Conservation (phyloP, 1,140 invertebrate species). For the Plutomurus gul region DNA sequence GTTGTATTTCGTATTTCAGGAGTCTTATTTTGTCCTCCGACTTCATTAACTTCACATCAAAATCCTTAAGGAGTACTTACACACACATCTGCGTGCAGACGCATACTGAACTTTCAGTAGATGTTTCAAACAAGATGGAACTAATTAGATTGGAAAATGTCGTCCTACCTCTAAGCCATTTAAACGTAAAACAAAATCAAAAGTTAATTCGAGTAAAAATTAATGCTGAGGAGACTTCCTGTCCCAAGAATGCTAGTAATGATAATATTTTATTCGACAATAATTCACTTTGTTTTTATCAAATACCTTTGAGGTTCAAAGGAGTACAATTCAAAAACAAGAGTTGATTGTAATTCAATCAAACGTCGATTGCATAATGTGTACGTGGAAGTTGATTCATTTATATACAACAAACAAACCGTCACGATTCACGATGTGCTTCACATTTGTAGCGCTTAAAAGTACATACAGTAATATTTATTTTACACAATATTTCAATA, state of each 20-base stretch:
- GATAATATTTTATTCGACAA: constrained; percentile 39
- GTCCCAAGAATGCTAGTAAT: background rate
- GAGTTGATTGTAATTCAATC: background rate
- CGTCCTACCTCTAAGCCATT: too few relatives aligned
- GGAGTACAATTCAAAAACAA: constrained; percentile 46
- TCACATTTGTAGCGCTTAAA: too few relatives aligned
- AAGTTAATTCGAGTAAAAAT: background rate
- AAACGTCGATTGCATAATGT: background rate
- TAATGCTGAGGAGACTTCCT: background rate
- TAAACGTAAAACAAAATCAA: background rate
- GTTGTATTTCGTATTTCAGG: constrained; percentile 12
- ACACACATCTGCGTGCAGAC: constrained; percentile 38
- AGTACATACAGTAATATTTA: too few relatives aligned
- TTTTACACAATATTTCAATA: too few relatives aligned
- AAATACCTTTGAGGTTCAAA: constrained; percentile 48
- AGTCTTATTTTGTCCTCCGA: constrained; percentile 29
- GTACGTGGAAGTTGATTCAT: background rate
- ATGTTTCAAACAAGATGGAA: background rate
- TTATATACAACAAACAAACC: background rate
- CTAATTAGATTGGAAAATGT: constrained; percentile 11
- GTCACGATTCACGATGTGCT: too few relatives aligned
- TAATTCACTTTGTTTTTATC: constrained; percentile 47
- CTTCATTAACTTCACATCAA: constrained; percentile 38
- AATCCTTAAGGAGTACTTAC: background rate
- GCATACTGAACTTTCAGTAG: background rate